A percentile compares a stretch with the other conserved stretches of the same genome.
Evolutionary conservation across 2,113 vertebrate species (phyloP).

Genomic region (Platycercus adscitus): DNA sequence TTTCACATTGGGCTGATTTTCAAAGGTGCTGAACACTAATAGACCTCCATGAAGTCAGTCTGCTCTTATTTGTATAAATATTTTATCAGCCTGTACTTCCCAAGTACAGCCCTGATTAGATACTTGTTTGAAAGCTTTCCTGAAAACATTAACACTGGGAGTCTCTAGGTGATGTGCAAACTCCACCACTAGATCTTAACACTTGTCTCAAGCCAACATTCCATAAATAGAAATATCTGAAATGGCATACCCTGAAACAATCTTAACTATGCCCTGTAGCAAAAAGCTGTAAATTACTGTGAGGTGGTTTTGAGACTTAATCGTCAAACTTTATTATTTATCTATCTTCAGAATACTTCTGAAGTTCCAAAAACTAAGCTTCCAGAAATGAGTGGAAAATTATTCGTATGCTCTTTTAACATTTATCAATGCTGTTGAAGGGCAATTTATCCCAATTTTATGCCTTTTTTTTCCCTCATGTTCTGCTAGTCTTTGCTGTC

Average conservation of each 20-base stretch:
- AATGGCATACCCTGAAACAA: not conserved
- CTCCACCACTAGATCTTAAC: not conserved
- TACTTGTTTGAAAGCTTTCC: not conserved
- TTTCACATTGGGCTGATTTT: not conserved
- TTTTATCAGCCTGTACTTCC: not conserved
- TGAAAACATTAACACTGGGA: not conserved
- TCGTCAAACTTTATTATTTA: not conserved
- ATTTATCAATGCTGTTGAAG: not conserved
- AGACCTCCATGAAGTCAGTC: not conserved
- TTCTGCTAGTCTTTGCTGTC: not conserved
- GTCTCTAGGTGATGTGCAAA: not conserved
- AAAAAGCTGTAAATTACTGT: not conserved
- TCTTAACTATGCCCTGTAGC: not conserved
- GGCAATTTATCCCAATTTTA: not conserved
- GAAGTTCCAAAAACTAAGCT: not conserved
- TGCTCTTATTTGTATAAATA: not conserved
- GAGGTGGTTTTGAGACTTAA: not conserved
- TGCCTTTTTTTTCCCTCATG: not conserved
- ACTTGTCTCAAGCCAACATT: not conserved
- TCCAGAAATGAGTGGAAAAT: not conserved
- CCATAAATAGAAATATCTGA: not conserved
- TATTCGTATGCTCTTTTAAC: not conserved
- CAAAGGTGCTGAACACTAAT: not conserved
- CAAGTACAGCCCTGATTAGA: not conserved
- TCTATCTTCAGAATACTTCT: not conserved